Evolutionary conservation across 2,797 vertebrate species (phyloP).

Genomic region (Mormyrus hasselquistii): DNA sequence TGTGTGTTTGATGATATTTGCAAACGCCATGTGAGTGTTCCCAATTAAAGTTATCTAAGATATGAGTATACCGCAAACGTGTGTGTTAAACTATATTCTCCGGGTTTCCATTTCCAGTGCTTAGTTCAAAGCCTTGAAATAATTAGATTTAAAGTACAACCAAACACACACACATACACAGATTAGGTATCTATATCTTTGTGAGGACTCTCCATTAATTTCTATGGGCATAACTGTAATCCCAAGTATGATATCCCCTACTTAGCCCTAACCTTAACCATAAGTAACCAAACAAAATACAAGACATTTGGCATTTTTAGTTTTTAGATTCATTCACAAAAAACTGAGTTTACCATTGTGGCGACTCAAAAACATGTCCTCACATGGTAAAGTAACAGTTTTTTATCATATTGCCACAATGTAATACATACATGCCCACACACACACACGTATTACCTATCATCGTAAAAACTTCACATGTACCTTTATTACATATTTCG

Average conservation of each 20-base stretch:
- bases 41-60: neutral
- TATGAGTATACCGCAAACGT: neutral
- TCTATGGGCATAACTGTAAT: neutral
- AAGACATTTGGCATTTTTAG: neutral
- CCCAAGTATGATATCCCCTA: neutral
- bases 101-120: neutral
- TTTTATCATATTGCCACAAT: neutral
- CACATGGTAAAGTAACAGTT: neutral
- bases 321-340: neutral
- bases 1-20: neutral
- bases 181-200: neutral
- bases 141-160: neutral
- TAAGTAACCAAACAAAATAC: neutral
- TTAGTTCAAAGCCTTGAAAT: neutral
- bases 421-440: neutral
- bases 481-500: neutral
- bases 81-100: neutral
- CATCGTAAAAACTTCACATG: neutral
- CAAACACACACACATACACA: neutral
- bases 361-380: neutral
- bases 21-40: neutral
- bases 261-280: neutral
- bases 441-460: neutral
- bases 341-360: neutral
- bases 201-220: neutral